phyloP scores from a whole-genome alignment of 2,888 invertebrate species.

The Scelioninae gen. 2 region DNA sequence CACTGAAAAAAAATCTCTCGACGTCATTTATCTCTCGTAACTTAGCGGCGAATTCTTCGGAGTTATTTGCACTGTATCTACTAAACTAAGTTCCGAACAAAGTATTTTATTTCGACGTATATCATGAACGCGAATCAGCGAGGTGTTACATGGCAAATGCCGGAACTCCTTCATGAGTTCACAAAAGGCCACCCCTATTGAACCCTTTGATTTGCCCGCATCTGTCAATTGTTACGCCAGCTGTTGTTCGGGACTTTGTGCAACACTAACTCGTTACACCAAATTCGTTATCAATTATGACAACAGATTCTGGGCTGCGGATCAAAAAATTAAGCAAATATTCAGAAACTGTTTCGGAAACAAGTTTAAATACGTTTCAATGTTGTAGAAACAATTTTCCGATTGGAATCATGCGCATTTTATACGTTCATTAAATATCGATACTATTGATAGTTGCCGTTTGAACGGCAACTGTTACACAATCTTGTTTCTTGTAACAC shows the following conservation, averaged over 20 bases:
- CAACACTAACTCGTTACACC: constrained; percentile 6
- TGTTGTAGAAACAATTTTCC: too few species aligned
- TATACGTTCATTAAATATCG: too few species aligned
- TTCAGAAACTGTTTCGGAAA: too few species aligned
- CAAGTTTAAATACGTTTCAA: too few species aligned
- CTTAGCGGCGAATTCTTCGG: constrained; percentile 1
- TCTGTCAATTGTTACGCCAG: constrained; percentile 13
- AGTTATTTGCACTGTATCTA: constrained; percentile 9
- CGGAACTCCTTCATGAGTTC: constrained; percentile 15
- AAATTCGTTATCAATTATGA: constrained; percentile 6
- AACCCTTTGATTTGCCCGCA: constrained; percentile 16
- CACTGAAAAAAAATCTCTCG: constrained; percentile 17
- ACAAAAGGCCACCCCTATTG: constrained; percentile 17
- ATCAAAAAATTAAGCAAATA: too few species aligned
- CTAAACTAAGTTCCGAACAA: constrained; percentile 11
- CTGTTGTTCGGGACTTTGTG: constrained; percentile 17
- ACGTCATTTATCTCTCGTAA: constrained; percentile 9
- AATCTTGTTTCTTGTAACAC: too few species aligned
- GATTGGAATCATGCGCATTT: too few species aligned
- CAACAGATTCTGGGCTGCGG: too few species aligned
- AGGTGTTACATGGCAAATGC: constrained; percentile 17
- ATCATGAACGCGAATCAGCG: constrained; percentile 19
- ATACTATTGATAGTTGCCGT: too few species aligned
- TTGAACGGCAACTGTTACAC: too few species aligned
- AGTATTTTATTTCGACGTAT: constrained; percentile 25